These are phyloP conservation scores for Eleginops maclovinus DNA, from an alignment of 2,113 vertebrate species.

Conservation along the genomic window DNA sequence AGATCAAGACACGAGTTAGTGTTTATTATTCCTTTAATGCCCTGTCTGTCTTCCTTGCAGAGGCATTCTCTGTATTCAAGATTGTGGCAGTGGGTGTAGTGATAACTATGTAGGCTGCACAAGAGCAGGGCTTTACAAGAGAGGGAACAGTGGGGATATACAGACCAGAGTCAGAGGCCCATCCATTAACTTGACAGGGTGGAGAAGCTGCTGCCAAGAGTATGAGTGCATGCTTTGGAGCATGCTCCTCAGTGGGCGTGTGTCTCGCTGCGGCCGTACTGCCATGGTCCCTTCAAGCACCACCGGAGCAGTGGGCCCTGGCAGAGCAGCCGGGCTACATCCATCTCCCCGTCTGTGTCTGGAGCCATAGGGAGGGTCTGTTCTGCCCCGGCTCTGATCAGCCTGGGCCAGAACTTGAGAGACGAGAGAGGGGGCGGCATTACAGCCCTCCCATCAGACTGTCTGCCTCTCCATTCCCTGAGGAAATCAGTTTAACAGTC, in stretches of 20 bases:
- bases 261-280: conserved; percentile 65
- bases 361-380: conserved; percentile 60
- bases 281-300: conserved; percentile 55
- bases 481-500: conserved; percentile 86
- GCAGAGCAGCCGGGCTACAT: conserved; percentile 62
- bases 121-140: conserved; percentile 73
- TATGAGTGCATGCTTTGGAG: conserved; percentile 80
- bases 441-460: conserved; percentile 76
- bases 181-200: conserved; percentile 82
- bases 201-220: conserved; percentile 79
- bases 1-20: conserved; percentile 31
- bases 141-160: conserved; percentile 75
- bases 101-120: conserved; percentile 74
- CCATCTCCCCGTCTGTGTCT: conserved; percentile 55
- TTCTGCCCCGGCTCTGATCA: conserved; percentile 45
- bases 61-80: conserved; percentile 51
- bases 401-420: conserved; percentile 55
- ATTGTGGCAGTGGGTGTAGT: conserved; percentile 63
- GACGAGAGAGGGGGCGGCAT: conserved; percentile 65
- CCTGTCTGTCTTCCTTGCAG: conserved; percentile 32
- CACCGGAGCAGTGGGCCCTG: conserved; percentile 58
- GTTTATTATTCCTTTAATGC: conserved; percentile 45
- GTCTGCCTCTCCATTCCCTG: conserved; percentile 76
- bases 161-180: conserved; percentile 77
- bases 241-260: conserved; percentile 70